Evolutionary conservation across 2,113 vertebrate species (phyloP), one percentile per base, ranked within the genome.

Genomic region (Eleginops maclovinus): DNA sequence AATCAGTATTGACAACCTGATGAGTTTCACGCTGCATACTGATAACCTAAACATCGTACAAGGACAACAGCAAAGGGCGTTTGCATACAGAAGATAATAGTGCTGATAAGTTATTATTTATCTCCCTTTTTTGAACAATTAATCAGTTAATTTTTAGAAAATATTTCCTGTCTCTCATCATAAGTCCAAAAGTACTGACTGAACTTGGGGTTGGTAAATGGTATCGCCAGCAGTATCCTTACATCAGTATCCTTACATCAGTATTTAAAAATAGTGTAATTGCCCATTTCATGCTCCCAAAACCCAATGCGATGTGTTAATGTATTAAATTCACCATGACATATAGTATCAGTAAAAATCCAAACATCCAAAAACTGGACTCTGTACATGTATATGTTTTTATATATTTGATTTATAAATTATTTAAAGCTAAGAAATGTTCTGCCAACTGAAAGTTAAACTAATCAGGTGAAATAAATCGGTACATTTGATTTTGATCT

Each of bases 31-130:
- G n/a, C n/a, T n/a, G n/a, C n/a, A n/a, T n/a, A n/a, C n/a, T n/a
- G n/a, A n/a, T n/a, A n/a, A n/a, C n/a, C n/a, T n/a, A n/a, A n/a
- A 74, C 31, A 41, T 11, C 51, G 13, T 58, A 9, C 58, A 82
- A 83, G 72, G 65, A 62, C 74, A 56, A 41, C 2, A 44, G 44
- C 54, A 53, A 76, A 70, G 72, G 59, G 49, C 56, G 41, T 40
- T 43, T 9, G 40, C n/a, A n/a, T n/a, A 53, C 13, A 60, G 44
- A 17, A 63, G 50, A 44, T 6, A 58, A 4, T 1, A 6, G 0
- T 3, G 12, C 17, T 49, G 22, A 4, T 36, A 58, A 44, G 3
- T 14, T 28, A 61, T 17, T 46, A 9, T 36, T 12, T 50, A 47
- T 54, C n/a, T 21, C 13, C 9, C 1, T 9, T n/a, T 50, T 53